Percentiles rank a stretch among this genome's conserved stretches.
These are phyloP conservation scores for Drosophila infuscata DNA, from an alignment of 2,888 invertebrate species.

Conservation along the genomic window DNA sequence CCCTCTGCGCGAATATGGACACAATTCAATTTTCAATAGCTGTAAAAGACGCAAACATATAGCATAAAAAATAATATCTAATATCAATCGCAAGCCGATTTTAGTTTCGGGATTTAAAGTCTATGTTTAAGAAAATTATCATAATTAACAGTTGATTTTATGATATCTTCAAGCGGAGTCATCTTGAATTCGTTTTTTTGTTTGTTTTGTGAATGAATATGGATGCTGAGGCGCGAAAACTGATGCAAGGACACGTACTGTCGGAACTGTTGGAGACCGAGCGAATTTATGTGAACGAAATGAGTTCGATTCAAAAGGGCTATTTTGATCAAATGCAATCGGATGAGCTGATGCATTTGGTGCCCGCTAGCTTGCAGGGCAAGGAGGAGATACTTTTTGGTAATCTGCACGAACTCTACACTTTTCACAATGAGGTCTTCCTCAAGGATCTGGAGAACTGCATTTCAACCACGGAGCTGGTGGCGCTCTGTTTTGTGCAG, in stretches of 20 bases:
- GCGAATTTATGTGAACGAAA: conserved; percentile 96
- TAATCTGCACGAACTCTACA: conserved; percentile 95
- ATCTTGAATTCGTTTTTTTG: not conserved
- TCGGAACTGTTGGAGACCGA: conserved; percentile 98
- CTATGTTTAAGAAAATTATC: not conserved
- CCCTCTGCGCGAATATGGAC: not conserved
- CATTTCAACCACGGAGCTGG: conserved; percentile 95
- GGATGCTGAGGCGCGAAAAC: conserved; percentile 89
- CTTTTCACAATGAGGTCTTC: conserved; percentile 96
- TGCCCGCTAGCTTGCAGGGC: conserved; percentile 91
- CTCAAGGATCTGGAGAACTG: conserved; percentile 96
- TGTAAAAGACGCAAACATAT: not conserved
- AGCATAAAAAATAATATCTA: not conserved
- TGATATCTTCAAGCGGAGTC: not conserved
- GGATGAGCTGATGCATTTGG: conserved; percentile 91
- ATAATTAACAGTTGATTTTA: conserved; percentile 2
- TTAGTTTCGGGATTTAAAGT: not conserved
- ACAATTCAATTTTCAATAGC: not conserved
- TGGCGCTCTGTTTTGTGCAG: conserved; percentile 97
- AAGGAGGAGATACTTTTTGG: conserved; percentile 96
- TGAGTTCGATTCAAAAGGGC: conserved; percentile 96
- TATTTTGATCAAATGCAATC: conserved; percentile 94
- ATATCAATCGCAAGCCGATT: not conserved
- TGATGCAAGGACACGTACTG: conserved; percentile 94
- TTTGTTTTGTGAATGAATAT: not conserved